phyloP scores from a whole-genome alignment of 2,113 vertebrate genomes.

The Acanthisitta chloris region DNA sequence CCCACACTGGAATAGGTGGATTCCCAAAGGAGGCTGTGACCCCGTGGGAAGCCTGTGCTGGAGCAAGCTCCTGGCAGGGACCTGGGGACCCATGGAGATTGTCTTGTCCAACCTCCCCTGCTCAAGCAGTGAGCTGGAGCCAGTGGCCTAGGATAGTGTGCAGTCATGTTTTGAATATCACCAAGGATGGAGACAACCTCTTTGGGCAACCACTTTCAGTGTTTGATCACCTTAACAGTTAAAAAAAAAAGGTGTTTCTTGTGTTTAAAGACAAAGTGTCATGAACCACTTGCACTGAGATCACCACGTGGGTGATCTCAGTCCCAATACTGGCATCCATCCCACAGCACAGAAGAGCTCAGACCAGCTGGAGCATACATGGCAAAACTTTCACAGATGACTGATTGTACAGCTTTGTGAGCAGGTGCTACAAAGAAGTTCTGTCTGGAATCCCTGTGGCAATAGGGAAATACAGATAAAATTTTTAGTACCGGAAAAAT shows the following conservation, averaged over 20 bases:
- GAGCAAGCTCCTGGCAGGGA: too few relatives aligned
- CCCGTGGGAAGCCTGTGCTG: too few relatives aligned
- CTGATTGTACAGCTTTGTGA: neutral
- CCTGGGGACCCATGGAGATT: neutral
- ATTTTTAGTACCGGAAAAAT: neutral
- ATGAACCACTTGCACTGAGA: neutral
- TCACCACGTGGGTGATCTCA: neutral
- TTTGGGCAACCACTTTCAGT: neutral
- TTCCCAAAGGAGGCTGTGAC: too few relatives aligned
- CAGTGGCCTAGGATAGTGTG: neutral
- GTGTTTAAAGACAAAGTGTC: neutral
- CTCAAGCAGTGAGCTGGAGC: neutral
- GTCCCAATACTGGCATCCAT: neutral
- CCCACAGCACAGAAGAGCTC: neutral
- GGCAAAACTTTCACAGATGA: neutral
- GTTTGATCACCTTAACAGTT: neutral
- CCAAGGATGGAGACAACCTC: neutral
- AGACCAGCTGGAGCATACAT: neutral
- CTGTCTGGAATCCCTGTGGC: neutral
- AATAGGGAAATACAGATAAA: neutral
- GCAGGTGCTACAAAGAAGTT: neutral
- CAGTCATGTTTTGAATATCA: neutral
- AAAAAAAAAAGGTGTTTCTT: neutral
- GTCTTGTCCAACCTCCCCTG: neutral
- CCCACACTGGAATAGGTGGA: too few relatives aligned